Evolutionary conservation across 2,797 vertebrate genomes (phyloP).

Genomic region (Channallabes apus): DNA sequence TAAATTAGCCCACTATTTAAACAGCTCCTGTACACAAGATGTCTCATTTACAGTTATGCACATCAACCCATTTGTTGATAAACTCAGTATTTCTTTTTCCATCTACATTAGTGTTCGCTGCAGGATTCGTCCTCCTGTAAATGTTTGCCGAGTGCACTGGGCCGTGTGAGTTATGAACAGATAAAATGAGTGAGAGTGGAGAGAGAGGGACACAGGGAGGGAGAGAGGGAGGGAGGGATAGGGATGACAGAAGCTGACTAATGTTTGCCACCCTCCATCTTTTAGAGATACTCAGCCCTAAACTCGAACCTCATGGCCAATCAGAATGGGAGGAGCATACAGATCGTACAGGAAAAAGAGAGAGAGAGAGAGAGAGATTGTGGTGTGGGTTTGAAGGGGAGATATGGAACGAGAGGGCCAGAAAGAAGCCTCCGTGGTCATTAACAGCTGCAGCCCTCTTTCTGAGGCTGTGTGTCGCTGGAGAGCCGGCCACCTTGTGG

Average conservation of each 20-base stretch:
- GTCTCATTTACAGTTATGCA: slow-evolving; percentile 54
- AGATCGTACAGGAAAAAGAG: slow-evolving; percentile 20
- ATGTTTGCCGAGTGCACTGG: slow-evolving; percentile 48
- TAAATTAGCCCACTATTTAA: slow-evolving; percentile 54
- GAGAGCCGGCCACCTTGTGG: slow-evolving; percentile 90
- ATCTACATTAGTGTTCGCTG: slow-evolving; percentile 52
- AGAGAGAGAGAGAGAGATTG: slow-evolving; percentile 35
- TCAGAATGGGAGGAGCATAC: slow-evolving; percentile 14
- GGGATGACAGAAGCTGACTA: slow-evolving; percentile 44
- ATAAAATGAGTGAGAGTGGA: slow-evolving; percentile 37
- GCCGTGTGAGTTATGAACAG: slow-evolving; percentile 42
- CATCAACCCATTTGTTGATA: slow-evolving; percentile 46
- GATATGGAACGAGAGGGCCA: slow-evolving; percentile 36
- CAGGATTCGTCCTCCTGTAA: slow-evolving; percentile 43
- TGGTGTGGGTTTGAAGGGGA: slow-evolving; percentile 28
- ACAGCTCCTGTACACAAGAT: slow-evolving; percentile 56
- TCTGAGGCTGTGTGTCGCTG: slow-evolving; percentile 89
- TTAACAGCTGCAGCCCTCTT: slow-evolving; percentile 97
- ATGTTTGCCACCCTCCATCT: slow-evolving; percentile 38
- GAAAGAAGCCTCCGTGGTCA: slow-evolving; percentile 66
- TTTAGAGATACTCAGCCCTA: slow-evolving; percentile 67
- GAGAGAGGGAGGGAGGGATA: background rate
- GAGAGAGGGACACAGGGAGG: background rate
- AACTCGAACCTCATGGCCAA: slow-evolving; percentile 54
- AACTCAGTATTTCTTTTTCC: slow-evolving; percentile 43